Evolutionary conservation across 2,113 vertebrate species (phyloP), one percentile per base, ranked within the genome.

Genomic region (Tursiops truncatus): DNA sequence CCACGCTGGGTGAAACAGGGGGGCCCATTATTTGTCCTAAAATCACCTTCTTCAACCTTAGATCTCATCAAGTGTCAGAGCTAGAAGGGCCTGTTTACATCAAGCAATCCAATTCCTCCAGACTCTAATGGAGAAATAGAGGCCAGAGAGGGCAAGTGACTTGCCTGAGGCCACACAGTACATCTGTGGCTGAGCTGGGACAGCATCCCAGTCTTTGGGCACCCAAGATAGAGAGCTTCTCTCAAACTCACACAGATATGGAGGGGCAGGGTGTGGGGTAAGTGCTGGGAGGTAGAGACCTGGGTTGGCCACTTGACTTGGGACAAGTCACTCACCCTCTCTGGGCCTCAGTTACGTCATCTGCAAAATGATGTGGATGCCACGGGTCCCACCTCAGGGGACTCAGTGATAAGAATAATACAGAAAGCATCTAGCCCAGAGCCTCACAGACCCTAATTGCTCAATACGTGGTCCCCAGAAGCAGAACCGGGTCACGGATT

Each of bases 361-460:
- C 56, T 68, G 56, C 62, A 63, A 58, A 36, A 74, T 5, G 31
- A 23, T 25, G 11, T n/a, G n/a, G 28, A n/a, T 23, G 21, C 77
- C 60, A 23, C 0, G 2, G 15, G 62, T 14, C 74, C 62, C 4
- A 60, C 36, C 56, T 83, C 68, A 5, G 20, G 70, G n/a, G 38
- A 56, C n/a, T 44, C 17, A 73, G 7, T 36, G 38, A 58, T 9
- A 28, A 50, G 67, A 74, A 41, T 1, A 17, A 26, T 6, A 25
- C 62, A 56, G 1, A 21, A 5, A 70, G 8, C 62, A 26, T 6
- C 8, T 38, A 28, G 25, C 41, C 33, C 62, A 15, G 56, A 76
- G 81, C 8, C 0, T 0, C 25, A 3, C 25, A 33, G 41, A 18
- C 23, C 50, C 0, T 3, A 9, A 23, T 38, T 10, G 36, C n/a